Evolutionary conservation across 2,113 vertebrate genomes (phyloP), one percentile per base, ranked within the genome.

Genomic region (Hystrix cristata): DNA sequence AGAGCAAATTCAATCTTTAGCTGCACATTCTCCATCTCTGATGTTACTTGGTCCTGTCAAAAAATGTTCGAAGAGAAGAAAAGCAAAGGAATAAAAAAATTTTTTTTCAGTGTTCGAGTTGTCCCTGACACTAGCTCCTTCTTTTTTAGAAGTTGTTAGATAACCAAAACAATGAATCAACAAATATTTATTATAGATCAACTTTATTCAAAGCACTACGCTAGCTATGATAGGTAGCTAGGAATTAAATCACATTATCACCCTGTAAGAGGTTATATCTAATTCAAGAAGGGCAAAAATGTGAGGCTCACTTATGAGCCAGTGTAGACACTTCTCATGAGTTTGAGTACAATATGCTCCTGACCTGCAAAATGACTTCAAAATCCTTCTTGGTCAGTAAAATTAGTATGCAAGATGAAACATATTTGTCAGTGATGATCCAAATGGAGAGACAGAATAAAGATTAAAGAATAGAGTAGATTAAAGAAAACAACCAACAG

Each of bases 1-100:
- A 97, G 76, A 97, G 71, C 31, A 93, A 72, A 88, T 83, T 96
- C 87, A 92, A 94, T 69, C 80, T 92, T 79, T 94, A 92, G 48
- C 81, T 64, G 23, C 51, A 89, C 19, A 95, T 72, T 96, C 93
- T 87, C n/a, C 34, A 78, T 62, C 19, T 85, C 67, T 60, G 67
- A 95, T 88, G 96, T 91, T 85, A 7, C n/a, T 7, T 48, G 57
- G 38, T 71, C 87, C 90, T 72, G 29, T 95, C 86, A 91, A 93
- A 96, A 34, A 89, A 86, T 59, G 9, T 81, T 88, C 60, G 87
- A 59, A 87, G 85, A 95, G 65, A 95, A 95, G 25, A 93, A 87
- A 94, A 21, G 25, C 55, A 87, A 91, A 96, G 51, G 74, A 92
- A 95, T 55, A 88, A 92, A 95, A 95, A 92, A 95, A 95, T 46